Evolutionary conservation across 2,113 vertebrate genomes (phyloP), one percentile per base, ranked within the genome.

Genomic region (Caretta caretta): DNA sequence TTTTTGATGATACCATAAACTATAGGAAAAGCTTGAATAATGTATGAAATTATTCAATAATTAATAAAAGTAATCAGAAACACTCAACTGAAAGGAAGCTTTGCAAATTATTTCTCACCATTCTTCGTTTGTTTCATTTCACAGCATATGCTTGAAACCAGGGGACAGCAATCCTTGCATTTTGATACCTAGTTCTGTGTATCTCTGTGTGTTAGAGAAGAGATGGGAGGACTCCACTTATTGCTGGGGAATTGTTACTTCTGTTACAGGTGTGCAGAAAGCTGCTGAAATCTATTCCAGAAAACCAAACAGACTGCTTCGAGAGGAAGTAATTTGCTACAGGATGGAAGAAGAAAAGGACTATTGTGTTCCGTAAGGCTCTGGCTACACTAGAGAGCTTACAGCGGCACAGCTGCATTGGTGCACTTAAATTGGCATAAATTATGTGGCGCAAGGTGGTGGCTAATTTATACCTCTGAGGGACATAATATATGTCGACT

Each of bases 61-160:
- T 92, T 95, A 87, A 87, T 80, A 96, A 56, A 91, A 96, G 38
- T 76, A 2, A 93, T 92, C 51, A 94, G 80, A 89, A 94, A 90
- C 29, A 35, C 59, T 88, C 89, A 84, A 59, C 5, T 84, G 92
- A 92, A 88, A 88, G 38, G 56, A 24, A 69, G 31, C 80, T 56
- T 94, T 84, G 72, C 51, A 86, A 90, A 82, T 80, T 86, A 62
- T 57, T 83, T 92, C 53, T 86, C 25, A 46, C 57, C 17, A 35
- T 69, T 80, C 4, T 81, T 90, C n/a, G 48, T 54, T 62, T 50
- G 35, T 81, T 91, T 89, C 51, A 49, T 25, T 81, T 50, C 14
- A 62, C 19, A n/a, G 42, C n/a, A 53, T 81, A 35, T 24, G 50
- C 83, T 83, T 90, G 69, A 80, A 90, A 85, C 14, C 27, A 0